Base-by-base conservation (phyloP, 2,113 vertebrate genomes). In the Ascaphus truei region DNA sequence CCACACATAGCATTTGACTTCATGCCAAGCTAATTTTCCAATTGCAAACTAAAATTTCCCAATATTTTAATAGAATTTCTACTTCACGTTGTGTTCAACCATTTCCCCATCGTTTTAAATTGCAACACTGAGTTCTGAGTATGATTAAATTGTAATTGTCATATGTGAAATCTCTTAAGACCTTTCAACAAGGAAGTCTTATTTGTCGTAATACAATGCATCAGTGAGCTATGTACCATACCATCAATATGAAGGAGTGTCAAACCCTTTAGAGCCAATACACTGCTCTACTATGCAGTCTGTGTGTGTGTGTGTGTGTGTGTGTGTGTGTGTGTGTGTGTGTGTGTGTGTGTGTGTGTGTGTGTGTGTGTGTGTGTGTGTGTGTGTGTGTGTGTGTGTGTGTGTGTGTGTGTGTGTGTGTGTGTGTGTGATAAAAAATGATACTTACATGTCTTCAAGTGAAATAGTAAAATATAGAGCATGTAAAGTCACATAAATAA, bases 21-120 rank as follows among this genome's bases (percentile, higher is more conserved):
- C 0, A 53, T 0, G 68, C 81, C 83, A 76, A 79, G 68, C 0
- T 3, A 0, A n/a, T 77, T 80, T 72, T 72, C 63, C 27, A 0
- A 1, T 0, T 15, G 68, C 74, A 76, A 80, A 73, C 9, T 0
- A 64, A 68, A 57, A 62, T 83, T 78, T 81, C 80, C 79, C 78
- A 67, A 15, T 48, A 72, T 73, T 77, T 73, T 56, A 79, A 76
- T 77, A 73, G 71, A 79, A 75, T 69, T 15, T 0, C 50, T 79
- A 80, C 56, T 0, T 4, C 56, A 25, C 0, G 52, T 73, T 81
- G 68, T 62, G 68, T 67, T 12, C 1, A 1, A 0, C 62, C 41
- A 5, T 74, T 26, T 23, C 1, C 20, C 73, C 62, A 66, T 68
- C 29, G 52, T 45, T 39, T 0, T 3, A 72, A 66, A 45, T 63